These are phyloP conservation scores for Laupala kohalensis DNA, from an alignment of 1,140 invertebrate genomes.

Conservation along the genomic window DNA sequence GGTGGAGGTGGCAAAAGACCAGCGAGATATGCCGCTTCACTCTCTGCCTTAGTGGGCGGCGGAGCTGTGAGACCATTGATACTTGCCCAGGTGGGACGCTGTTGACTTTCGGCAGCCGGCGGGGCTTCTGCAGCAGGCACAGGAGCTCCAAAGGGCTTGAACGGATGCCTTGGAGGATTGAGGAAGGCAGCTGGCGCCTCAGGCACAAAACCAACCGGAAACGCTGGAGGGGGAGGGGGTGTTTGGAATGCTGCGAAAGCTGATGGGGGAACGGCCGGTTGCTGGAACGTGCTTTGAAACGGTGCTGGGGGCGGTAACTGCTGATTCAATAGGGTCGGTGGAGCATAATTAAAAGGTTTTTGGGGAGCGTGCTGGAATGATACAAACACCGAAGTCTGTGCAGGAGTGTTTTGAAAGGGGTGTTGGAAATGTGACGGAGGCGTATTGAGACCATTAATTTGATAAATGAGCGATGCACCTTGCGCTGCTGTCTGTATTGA, in stretches of 20 bases:
- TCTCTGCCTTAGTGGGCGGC: background rate
- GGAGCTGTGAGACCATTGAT: background rate
- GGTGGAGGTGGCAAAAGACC: conserved; percentile 9
- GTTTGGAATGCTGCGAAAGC: background rate
- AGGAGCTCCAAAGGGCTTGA: background rate
- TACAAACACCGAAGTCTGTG: background rate
- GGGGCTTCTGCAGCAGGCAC: background rate
- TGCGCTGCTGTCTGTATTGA: conserved; percentile 7
- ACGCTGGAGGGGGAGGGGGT: background rate
- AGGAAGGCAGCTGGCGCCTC: background rate
- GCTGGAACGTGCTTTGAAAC: conserved; percentile 5
- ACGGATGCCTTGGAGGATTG: background rate
- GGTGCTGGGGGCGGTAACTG: background rate
- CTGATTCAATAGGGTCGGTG: background rate
- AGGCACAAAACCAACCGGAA: background rate
- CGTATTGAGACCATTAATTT: conserved; percentile 3
- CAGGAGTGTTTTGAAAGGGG: background rate
- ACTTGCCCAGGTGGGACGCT: background rate
- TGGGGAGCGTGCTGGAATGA: background rate
- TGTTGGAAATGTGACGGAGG: background rate
- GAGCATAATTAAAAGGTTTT: background rate
- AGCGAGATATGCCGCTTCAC: background rate
- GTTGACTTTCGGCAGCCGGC: background rate
- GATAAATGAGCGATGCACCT: conserved; percentile 6
- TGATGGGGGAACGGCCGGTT: background rate